A percentile compares a stretch with the other conserved stretches of the same genome.
Evolutionary conservation across 2,113 vertebrate species (phyloP).

Genomic region (Thunnus thynnus): DNA sequence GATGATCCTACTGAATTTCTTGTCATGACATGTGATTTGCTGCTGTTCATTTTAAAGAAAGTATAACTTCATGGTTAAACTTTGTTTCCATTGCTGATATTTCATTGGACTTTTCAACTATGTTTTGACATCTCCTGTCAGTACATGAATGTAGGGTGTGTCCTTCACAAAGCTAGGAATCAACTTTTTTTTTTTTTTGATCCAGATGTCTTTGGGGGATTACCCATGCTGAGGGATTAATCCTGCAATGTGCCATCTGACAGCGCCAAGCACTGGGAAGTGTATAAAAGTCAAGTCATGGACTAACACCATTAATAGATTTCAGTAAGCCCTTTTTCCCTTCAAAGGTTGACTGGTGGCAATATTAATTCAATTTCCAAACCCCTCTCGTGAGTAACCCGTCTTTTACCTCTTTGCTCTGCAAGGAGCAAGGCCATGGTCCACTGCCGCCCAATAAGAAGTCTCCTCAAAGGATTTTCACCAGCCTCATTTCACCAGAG

Average conservation of each 20-base stretch:
- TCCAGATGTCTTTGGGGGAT: conserved; percentile 77
- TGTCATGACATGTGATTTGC: conserved; percentile 37
- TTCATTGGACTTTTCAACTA: conserved; percentile 12
- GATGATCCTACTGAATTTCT: conserved; percentile 34
- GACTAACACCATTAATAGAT: conserved; percentile 79
- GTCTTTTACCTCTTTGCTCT: conserved; percentile 36
- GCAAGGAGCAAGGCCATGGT: conserved; percentile 51
- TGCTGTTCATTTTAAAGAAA: conserved; percentile 5
- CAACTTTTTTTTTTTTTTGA: conserved; percentile 56
- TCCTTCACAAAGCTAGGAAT: conserved; percentile 59
- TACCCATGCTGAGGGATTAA: conserved; percentile 78
- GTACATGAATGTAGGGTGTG: conserved; percentile 20
- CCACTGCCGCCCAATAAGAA: conserved; percentile 48
- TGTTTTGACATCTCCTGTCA: conserved; percentile 4
- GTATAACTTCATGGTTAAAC: neutral
- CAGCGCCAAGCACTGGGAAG: conserved; percentile 56
- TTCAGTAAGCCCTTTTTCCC: conserved; percentile 68
- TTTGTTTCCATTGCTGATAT: neutral
- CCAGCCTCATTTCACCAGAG: conserved; percentile 52
- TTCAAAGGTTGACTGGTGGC: conserved; percentile 67
- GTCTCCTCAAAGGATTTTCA: conserved; percentile 54
- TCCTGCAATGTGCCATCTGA: conserved; percentile 65
- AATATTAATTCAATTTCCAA: conserved; percentile 76
- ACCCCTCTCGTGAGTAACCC: conserved; percentile 38
- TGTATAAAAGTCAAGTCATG: conserved; percentile 72